These are phyloP conservation scores for Macroteleia sp. DNA, from an alignment of 2,888 invertebrate genomes.

Conservation along the genomic window DNA sequence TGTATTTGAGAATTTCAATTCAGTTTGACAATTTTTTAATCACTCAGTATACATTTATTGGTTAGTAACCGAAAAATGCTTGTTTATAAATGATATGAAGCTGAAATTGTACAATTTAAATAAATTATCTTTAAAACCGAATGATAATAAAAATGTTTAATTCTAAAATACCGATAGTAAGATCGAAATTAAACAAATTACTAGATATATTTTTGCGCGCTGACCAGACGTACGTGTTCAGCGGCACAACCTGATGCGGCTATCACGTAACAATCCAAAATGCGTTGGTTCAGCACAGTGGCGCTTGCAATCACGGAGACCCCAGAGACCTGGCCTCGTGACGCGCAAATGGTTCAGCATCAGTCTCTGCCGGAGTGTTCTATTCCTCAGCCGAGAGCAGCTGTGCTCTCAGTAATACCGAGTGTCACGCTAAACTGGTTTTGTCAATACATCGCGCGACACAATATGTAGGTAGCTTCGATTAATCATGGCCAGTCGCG, in stretches of 20 bases:
- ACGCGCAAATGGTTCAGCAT: constrained; percentile 56
- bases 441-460: constrained; percentile 41
- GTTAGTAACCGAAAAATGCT: no score
- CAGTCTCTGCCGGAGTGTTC: constrained; percentile 48
- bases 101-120: no score
- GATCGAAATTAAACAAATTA: constrained; percentile 27
- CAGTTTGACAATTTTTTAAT: no score
- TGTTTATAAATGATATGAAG: no score
- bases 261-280: constrained; percentile 52
- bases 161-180: no score
- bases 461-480: constrained; percentile 23
- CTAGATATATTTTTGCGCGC: constrained; percentile 9
- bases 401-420: constrained; percentile 44
- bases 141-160: no score
- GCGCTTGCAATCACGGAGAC: constrained; percentile 47
- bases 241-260: not conserved
- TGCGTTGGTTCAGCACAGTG: constrained; percentile 46
- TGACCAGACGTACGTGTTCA: constrained; percentile 1
- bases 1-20: no score
- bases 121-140: no score
- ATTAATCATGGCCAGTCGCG: constrained; percentile 37
- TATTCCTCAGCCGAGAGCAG: constrained; percentile 58
- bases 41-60: no score
- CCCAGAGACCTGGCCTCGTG: constrained; percentile 51
- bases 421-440: constrained; percentile 58